These are phyloP conservation scores for Agrochola lychnidis DNA, from an alignment of 2,888 invertebrate species.

Conservation along the genomic window DNA sequence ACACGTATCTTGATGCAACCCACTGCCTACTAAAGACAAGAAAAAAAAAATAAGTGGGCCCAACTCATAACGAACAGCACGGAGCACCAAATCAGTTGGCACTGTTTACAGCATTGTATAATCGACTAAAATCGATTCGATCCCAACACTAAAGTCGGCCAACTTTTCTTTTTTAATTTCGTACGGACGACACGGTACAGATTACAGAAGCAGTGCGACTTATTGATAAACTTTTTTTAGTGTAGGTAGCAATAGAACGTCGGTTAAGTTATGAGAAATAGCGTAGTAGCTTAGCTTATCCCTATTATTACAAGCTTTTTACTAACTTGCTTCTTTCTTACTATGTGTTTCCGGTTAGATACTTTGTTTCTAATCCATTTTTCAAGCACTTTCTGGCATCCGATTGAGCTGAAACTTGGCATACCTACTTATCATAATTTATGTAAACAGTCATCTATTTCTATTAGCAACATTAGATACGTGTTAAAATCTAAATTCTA, in stretches of 20 bases:
- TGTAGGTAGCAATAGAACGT: not conserved
- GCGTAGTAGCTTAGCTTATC: no score
- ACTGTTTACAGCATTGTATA: constrained; percentile 74
- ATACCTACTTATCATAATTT: no score
- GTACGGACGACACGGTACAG: constrained; percentile 25
- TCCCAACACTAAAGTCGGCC: constrained; percentile 63
- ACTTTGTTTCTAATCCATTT: no score
- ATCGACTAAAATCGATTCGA: constrained; percentile 76
- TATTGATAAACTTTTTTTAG: constrained; percentile 16
- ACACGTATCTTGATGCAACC: not conserved
- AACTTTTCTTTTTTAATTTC: constrained; percentile 75
- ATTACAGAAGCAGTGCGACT: constrained; percentile 19
- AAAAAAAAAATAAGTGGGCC: constrained; percentile 6
- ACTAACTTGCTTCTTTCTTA: no score
- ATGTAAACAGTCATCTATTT: no score
- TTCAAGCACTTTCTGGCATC: no score
- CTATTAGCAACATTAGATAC: no score
- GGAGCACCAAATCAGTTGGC: constrained; percentile 51
- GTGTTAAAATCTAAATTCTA: no score
- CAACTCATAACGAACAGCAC: constrained; percentile 46
- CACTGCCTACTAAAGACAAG: not conserved
- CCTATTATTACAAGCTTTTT: no score
- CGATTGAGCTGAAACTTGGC: no score
- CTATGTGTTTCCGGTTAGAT: no score
- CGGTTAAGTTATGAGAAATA: not conserved